phyloP scores from a whole-genome alignment of 35 echinoderm and acorn worm genomes.

The Heliocidaris erythrogramma region DNA sequence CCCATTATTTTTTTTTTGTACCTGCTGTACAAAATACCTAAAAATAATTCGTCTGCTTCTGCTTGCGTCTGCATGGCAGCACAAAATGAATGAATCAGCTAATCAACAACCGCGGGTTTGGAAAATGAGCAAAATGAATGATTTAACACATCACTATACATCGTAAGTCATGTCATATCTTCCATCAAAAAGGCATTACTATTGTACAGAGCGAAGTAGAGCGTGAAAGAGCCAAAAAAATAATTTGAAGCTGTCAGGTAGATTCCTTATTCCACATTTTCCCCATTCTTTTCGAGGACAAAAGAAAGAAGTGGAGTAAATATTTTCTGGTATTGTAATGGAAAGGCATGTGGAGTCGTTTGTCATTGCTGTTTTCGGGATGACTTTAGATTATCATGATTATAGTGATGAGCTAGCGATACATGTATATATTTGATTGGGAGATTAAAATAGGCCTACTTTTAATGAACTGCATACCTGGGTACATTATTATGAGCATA shows the following conservation, averaged over 20 bases:
- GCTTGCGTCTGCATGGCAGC: neutral
- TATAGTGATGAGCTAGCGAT: neutral
- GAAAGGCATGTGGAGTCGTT: neutral
- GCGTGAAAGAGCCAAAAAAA: neutral
- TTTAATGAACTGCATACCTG: neutral
- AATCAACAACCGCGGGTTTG: neutral
- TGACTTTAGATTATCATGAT: neutral
- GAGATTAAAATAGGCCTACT: neutral
- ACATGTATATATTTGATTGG: neutral
- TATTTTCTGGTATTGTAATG: neutral
- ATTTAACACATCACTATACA: neutral
- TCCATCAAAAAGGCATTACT: neutral
- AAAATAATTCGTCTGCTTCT: neutral
- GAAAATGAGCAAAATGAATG: conserved; percentile 17
- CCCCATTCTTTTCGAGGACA: neutral
- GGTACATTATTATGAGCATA: neutral
- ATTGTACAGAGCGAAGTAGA: neutral
- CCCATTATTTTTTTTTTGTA: neutral
- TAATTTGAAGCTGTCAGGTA: neutral
- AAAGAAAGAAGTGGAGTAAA: neutral
- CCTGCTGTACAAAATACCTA: neutral
- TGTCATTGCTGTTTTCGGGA: neutral
- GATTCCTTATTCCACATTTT: neutral
- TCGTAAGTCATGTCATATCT: neutral
- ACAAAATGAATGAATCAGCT: neutral